Percentiles rank a stretch among this genome's conserved stretches.
phyloP scores from a whole-genome alignment of 2,888 invertebrate species.

The Pocota personata region DNA sequence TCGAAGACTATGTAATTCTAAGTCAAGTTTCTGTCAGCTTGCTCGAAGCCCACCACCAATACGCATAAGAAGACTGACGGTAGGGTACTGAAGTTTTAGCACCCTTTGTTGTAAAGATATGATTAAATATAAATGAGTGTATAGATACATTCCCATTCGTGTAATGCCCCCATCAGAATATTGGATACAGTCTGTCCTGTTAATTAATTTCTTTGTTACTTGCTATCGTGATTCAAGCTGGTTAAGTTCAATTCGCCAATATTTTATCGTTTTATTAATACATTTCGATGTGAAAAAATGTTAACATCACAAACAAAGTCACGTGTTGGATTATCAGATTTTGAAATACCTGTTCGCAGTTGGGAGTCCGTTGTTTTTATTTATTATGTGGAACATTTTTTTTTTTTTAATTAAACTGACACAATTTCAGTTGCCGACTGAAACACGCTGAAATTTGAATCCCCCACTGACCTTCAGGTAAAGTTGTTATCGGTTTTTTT shows the following conservation, averaged over 20 bases:
- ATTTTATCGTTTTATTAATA: neutral
- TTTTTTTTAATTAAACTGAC: slow-evolving; percentile 1
- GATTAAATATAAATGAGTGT: no score
- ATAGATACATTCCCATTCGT: neutral
- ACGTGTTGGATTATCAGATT: neutral
- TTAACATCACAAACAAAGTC: neutral
- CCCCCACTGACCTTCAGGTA: slow-evolving; percentile 44
- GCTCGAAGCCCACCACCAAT: no score
- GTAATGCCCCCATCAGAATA: neutral
- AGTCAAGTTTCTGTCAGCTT: no score
- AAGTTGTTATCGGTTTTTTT: neutral
- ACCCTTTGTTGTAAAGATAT: no score
- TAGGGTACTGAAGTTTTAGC: no score
- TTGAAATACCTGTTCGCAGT: neutral
- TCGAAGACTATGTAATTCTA: no score
- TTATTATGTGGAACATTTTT: neutral
- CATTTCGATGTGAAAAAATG: neutral
- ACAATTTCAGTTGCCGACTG: slow-evolving; percentile 26
- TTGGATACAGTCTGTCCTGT: neutral
- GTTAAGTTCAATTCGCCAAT: neutral
- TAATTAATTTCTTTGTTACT: neutral
- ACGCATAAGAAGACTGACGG: no score
- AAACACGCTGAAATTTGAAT: slow-evolving; percentile 29
- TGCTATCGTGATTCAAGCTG: neutral
- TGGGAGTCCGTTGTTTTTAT: neutral